Percentiles rank a stretch among this genome's conserved stretches.
Evolutionary conservation across 2,113 vertebrate genomes (phyloP).

Genomic region (Tenrec ecaudatus): DNA sequence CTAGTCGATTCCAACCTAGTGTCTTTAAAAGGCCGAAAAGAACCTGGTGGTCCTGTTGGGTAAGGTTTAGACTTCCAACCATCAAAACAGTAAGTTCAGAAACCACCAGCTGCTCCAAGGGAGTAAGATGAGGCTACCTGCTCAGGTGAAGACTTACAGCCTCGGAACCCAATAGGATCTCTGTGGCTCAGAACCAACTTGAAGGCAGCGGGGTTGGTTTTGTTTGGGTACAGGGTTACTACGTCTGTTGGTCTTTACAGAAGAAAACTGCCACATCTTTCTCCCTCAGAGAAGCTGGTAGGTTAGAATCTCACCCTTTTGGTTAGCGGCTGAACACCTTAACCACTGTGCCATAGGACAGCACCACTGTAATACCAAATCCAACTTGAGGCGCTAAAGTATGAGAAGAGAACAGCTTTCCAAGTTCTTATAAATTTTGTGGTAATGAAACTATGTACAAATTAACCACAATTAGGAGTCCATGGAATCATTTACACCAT

Average conservation of each 20-base stretch:
- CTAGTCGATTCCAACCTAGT: background rate
- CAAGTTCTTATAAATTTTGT: conserved; percentile 69
- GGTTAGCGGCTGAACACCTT: background rate
- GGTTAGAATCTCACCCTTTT: background rate
- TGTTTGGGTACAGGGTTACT: background rate
- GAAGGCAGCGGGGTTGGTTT: too few species aligned
- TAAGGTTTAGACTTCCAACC: too few species aligned
- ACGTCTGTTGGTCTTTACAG: background rate
- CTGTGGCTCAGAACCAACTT: too few species aligned
- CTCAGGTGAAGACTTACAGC: too few species aligned
- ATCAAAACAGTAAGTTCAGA: too few species aligned
- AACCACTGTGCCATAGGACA: background rate
- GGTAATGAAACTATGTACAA: conserved; percentile 72
- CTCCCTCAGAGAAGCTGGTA: background rate
- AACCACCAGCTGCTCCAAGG: too few species aligned
- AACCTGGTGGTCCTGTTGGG: too few species aligned
- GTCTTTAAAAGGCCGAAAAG: too few species aligned
- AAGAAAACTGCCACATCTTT: background rate
- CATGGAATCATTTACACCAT: conserved; percentile 51
- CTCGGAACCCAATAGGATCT: too few species aligned
- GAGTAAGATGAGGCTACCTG: too few species aligned
- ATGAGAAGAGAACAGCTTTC: conserved; percentile 25
- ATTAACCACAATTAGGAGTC: conserved; percentile 62
- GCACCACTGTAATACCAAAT: conserved; percentile 41
- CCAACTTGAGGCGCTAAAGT: conserved; percentile 5